Evolutionary conservation across 2,797 vertebrate species (phyloP).

Genomic region (Myotis pilosus): DNA sequence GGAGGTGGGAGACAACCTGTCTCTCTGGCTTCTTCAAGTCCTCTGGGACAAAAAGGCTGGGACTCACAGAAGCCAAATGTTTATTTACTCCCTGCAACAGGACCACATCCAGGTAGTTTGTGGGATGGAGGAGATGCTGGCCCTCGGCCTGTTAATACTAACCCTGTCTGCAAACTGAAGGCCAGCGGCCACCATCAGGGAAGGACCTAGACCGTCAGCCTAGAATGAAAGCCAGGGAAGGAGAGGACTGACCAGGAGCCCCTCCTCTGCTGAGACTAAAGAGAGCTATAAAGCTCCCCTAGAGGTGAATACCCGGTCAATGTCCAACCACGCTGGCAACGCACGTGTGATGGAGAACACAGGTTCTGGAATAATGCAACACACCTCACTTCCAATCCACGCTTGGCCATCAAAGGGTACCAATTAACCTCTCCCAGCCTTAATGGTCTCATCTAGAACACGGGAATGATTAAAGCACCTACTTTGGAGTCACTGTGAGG

Average conservation of each 20-base stretch:
- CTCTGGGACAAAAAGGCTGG: not conserved
- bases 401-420: not conserved
- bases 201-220: constrained; percentile 76
- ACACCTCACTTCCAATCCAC: not conserved
- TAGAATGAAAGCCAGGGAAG: constrained; percentile 44
- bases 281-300: constrained; percentile 52
- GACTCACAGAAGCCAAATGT: not conserved
- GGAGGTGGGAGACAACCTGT: not conserved
- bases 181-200: not conserved
- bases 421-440: not conserved
- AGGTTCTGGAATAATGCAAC: not conserved
- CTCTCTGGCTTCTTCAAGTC: not conserved
- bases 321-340: not conserved
- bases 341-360: not conserved
- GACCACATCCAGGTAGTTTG: not conserved
- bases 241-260: constrained; percentile 78
- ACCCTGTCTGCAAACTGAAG: not conserved
- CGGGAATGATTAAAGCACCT: not conserved
- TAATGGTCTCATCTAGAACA: not conserved
- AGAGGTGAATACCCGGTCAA: not conserved
- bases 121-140: not conserved
- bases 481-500: not conserved
- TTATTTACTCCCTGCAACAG: not conserved
- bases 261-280: constrained; percentile 61
- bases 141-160: not conserved